Percentiles rank a stretch among this genome's conserved stretches.
Evolutionary conservation across 2,888 invertebrate species (phyloP).

Genomic region (Nomada hirtipes): DNA sequence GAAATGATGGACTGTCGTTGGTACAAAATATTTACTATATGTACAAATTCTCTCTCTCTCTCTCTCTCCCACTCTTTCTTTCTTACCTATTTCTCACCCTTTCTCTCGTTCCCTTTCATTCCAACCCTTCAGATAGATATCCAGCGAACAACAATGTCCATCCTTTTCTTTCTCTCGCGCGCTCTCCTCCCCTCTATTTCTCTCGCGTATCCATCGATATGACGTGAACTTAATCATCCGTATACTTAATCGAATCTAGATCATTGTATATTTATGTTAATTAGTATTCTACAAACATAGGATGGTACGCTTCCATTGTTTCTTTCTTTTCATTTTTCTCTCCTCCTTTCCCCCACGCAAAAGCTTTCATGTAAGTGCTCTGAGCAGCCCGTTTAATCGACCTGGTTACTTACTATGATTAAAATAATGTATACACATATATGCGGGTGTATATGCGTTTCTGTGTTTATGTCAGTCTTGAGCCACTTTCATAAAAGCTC

Average conservation of each 20-base stretch:
- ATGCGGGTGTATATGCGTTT: neutral
- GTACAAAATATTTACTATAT: conserved; percentile 74
- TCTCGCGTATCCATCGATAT: conserved; percentile 3
- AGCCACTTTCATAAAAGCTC: conserved; percentile 68
- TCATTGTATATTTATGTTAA: conserved; percentile 39
- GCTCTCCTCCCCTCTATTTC: neutral
- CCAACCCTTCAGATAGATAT: neutral
- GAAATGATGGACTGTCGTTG: conserved; percentile 48
- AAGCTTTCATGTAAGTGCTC: conserved; percentile 64
- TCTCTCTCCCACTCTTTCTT: neutral
- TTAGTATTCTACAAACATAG: conserved; percentile 56
- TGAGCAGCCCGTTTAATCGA: conserved; percentile 47
- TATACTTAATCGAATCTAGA: conserved; percentile 49
- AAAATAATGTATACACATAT: conserved; percentile 26
- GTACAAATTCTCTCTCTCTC: conserved; percentile 59
- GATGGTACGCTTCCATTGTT: conserved; percentile 13
- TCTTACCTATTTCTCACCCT: neutral
- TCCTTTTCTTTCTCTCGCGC: neutral
- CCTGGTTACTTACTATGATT: conserved; percentile 34
- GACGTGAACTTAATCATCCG: conserved; percentile 36
- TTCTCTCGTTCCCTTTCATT: neutral
- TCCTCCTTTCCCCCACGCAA: conserved; percentile 23
- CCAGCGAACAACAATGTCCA: conserved; percentile 8
- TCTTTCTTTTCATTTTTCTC: neutral
- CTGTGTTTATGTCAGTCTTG: conserved; percentile 45